Conservation (phyloP, 2,888 invertebrate genomes). For the Aporophyla lueneburgensis region DNA sequence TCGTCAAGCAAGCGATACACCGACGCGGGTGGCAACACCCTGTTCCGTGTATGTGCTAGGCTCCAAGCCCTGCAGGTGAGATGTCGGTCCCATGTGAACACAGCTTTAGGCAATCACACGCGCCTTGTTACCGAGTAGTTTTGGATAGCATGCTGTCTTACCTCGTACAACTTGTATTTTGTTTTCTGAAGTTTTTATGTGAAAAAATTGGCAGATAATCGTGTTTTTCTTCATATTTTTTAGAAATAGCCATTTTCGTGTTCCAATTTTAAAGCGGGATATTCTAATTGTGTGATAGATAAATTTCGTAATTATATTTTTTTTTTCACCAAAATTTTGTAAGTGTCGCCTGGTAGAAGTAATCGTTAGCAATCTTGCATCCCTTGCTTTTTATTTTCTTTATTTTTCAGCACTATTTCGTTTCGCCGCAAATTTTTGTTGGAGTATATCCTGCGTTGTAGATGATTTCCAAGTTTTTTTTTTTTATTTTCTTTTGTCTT, state of each 20-base stretch:
- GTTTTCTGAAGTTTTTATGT: background rate
- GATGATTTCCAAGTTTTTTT: slow-evolving; percentile 7
- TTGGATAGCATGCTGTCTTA: slow-evolving; percentile 36
- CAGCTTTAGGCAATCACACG: slow-evolving; percentile 26
- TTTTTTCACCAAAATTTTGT: background rate
- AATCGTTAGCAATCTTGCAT: slow-evolving; percentile 7
- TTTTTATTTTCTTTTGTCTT: background rate
- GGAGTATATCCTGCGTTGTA: slow-evolving; percentile 6
- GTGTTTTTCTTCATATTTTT: background rate
- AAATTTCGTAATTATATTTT: slow-evolving; percentile 10
- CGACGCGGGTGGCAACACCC: slow-evolving; percentile 80
- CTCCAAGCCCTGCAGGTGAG: slow-evolving; percentile 89
- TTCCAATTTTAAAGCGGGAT: slow-evolving; percentile 11
- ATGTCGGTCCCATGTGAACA: slow-evolving; percentile 12
- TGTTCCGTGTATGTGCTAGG: slow-evolving; percentile 92
- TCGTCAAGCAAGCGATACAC: slow-evolving; percentile 86
- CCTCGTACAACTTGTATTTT: slow-evolving; percentile 1
- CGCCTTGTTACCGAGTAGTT: slow-evolving; percentile 22
- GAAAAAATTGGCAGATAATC: background rate
- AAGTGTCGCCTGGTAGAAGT: background rate
- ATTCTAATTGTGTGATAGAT: background rate
- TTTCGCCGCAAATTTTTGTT: background rate
- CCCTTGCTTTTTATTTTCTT: slow-evolving; percentile 8
- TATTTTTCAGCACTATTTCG: background rate
- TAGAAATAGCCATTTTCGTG: background rate